phyloP scores from a whole-genome alignment of 1,140 invertebrate genomes.

The Megalonaias nervosa region DNA sequence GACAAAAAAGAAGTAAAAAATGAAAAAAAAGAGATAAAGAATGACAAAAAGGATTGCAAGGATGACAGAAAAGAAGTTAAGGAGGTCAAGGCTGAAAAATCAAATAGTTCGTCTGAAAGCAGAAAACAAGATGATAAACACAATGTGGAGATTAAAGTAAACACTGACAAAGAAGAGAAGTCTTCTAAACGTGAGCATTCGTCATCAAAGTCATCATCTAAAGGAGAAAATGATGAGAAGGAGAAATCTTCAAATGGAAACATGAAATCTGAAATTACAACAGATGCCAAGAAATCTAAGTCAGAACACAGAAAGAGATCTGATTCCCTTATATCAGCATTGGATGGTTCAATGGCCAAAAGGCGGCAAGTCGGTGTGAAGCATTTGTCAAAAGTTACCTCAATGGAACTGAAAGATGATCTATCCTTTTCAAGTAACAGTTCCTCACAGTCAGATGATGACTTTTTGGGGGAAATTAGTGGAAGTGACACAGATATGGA shows the following conservation, averaged over 20 bases:
- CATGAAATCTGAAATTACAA: background rate
- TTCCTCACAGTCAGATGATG: slow-evolving; percentile 10
- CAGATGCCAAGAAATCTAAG: too few relatives aligned
- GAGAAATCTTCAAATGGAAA: background rate
- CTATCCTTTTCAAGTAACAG: slow-evolving; percentile 19
- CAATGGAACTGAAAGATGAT: slow-evolving; percentile 24
- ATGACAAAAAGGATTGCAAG: background rate
- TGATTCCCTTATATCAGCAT: too few relatives aligned
- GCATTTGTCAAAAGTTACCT: slow-evolving; percentile 23
- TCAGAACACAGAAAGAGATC: too few relatives aligned
- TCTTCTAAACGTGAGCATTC: slow-evolving; percentile 7
- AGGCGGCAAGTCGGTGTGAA: background rate
- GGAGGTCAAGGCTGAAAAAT: background rate
- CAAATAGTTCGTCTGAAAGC: background rate
- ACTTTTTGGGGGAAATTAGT: background rate
- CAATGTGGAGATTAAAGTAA: background rate
- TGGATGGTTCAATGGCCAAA: too few relatives aligned
- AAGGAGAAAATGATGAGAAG: background rate
- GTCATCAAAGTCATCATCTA: background rate
- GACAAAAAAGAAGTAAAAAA: background rate
- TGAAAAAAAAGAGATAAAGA: slow-evolving; percentile 1
- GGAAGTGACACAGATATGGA: too few relatives aligned
- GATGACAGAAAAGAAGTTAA: background rate
- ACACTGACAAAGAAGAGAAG: background rate
- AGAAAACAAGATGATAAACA: background rate